Percentiles rank a stretch among this genome's conserved stretches.
phyloP scores from a whole-genome alignment of 2,888 invertebrate genomes.

The Hartigia nigra region DNA sequence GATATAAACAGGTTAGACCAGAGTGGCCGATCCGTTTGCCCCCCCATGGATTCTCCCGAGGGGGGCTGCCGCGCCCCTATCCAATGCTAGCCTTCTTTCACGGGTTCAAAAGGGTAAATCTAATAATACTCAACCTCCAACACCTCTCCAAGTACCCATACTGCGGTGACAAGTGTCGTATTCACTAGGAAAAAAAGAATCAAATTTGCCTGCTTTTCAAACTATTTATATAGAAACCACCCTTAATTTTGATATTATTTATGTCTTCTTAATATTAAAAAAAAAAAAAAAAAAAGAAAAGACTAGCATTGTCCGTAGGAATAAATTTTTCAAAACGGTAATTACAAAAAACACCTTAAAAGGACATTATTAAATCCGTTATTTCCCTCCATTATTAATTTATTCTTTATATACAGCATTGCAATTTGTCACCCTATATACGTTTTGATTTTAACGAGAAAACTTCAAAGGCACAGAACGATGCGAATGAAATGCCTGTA shows the following conservation, averaged over 20 bases:
- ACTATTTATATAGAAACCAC: neutral
- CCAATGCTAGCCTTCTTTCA: constrained; percentile 24
- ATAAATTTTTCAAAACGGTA: neutral
- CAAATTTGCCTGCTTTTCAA: constrained; percentile 7
- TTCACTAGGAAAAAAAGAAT: constrained; percentile 25
- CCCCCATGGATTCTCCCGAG: constrained; percentile 23
- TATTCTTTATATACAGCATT: neutral
- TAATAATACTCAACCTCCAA: constrained; percentile 36
- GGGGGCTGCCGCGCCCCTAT: neutral
- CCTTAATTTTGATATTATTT: neutral
- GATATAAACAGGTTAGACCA: constrained; percentile 39
- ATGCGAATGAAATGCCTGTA: neutral
- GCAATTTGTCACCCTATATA: neutral
- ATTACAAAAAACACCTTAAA: neutral
- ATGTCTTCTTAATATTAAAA: neutral
- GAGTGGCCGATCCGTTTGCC: constrained; percentile 19
- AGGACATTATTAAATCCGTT: neutral
- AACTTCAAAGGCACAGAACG: neutral
- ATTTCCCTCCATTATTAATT: no score
- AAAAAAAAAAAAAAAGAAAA: neutral
- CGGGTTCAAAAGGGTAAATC: constrained; percentile 42
- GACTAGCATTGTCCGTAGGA: neutral
- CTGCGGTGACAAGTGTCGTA: constrained; percentile 35
- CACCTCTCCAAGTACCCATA: constrained; percentile 28
- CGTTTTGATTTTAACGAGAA: neutral